Conservation (phyloP, 1,140 invertebrate genomes). For the Orchestia grillus region DNA sequence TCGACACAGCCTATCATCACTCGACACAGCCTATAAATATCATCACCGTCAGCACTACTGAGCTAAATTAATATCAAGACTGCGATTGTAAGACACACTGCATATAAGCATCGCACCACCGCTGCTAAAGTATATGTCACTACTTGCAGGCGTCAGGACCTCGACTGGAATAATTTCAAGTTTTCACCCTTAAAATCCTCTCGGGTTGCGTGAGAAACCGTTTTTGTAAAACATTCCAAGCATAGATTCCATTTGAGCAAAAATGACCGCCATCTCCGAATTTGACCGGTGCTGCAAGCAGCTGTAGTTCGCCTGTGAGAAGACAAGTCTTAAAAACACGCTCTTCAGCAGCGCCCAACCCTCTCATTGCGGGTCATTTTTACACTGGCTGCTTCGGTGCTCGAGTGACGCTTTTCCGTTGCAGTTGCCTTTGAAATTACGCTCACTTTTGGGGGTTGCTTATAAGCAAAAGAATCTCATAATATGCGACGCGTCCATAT, state of each 20-base stretch:
- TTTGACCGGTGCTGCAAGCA: constrained; percentile 10
- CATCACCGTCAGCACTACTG: not conserved
- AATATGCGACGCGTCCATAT: not conserved
- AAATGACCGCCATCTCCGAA: not conserved
- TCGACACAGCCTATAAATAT: not conserved
- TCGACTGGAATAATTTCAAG: constrained; percentile 17
- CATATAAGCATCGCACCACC: not conserved
- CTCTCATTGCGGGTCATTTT: not conserved
- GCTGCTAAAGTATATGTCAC: not conserved
- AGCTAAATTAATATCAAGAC: not conserved
- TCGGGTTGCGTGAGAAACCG: not conserved
- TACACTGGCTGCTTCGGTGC: not conserved
- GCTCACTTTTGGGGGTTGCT: not conserved
- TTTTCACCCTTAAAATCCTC: not conserved
- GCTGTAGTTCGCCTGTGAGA: not conserved
- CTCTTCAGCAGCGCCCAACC: not conserved
- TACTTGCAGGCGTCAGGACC: not conserved
- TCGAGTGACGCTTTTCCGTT: not conserved
- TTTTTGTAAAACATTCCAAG: constrained; percentile 36
- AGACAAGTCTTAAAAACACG: not conserved
- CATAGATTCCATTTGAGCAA: constrained; percentile 16
- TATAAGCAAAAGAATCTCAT: too few species aligned
- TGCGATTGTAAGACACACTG: not conserved
- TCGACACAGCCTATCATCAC: not conserved
- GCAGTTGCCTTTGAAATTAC: not conserved